These are phyloP conservation scores for Mylabris phalerata DNA, from an alignment of 1,140 invertebrate genomes.

Conservation along the genomic window DNA sequence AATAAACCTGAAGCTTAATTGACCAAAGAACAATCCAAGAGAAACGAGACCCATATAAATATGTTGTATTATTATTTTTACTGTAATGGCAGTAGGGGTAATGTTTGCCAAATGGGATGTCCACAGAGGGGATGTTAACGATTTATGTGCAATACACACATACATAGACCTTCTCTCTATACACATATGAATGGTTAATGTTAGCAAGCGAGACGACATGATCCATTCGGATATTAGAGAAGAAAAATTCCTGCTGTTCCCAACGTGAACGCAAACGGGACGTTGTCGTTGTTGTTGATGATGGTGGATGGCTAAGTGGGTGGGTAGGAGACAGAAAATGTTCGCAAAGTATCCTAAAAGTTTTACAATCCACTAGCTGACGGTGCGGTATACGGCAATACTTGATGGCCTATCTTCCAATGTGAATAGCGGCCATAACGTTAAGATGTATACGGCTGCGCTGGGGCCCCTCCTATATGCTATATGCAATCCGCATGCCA, in stretches of 20 bases:
- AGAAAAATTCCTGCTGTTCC: slow-evolving; percentile 26
- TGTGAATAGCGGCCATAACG: slow-evolving; percentile 65
- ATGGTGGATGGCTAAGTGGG: slow-evolving; percentile 10
- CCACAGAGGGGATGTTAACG: slow-evolving; percentile 32
- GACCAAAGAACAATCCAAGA: too few relatives aligned
- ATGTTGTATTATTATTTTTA: neutral
- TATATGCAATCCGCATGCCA: slow-evolving; percentile 44
- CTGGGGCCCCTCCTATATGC: slow-evolving; percentile 47
- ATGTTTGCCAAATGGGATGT: neutral
- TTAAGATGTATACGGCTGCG: slow-evolving; percentile 67
- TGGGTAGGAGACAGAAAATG: slow-evolving; percentile 35
- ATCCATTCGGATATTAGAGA: slow-evolving; percentile 42
- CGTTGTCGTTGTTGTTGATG: neutral
- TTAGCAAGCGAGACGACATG: slow-evolving; percentile 25
- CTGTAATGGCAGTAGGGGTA: neutral
- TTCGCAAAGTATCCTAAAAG: slow-evolving; percentile 58
- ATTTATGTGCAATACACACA: slow-evolving; percentile 34
- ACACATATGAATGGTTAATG: slow-evolving; percentile 21
- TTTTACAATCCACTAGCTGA: slow-evolving; percentile 58
- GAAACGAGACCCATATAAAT: neutral
- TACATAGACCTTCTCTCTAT: slow-evolving; percentile 10
- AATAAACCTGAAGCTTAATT: too few relatives aligned
- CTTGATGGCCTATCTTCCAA: slow-evolving; percentile 77
- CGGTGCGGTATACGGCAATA: slow-evolving; percentile 54
- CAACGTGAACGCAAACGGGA: slow-evolving; percentile 16